Percentiles rank a stretch among this genome's conserved stretches.
Evolutionary conservation across 2,797 vertebrate genomes (phyloP).

Genomic region (Leucoraja ocellata): DNA sequence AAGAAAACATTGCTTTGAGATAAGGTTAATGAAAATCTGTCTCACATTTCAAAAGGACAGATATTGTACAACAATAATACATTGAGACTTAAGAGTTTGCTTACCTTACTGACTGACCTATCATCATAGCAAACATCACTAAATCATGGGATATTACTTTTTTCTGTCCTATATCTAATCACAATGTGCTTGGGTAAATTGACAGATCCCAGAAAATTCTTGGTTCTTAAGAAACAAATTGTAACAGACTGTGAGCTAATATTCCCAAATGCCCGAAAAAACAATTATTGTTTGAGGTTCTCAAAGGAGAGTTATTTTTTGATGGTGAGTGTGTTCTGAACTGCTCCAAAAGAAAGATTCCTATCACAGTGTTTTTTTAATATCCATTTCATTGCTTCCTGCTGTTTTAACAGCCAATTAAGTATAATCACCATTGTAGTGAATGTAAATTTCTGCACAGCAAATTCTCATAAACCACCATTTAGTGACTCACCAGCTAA

Average conservation of each 20-base stretch:
- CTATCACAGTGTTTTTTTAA: too few species aligned
- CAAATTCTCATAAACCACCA: too few species aligned
- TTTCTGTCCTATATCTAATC: background rate
- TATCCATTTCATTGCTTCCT: too few species aligned
- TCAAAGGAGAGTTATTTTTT: background rate
- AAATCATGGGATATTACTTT: background rate
- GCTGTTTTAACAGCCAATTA: too few species aligned
- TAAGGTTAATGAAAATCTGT: slow-evolving; percentile 27
- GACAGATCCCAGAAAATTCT: background rate
- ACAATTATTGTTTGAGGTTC: background rate
- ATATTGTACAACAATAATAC: background rate
- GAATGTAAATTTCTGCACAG: too few species aligned
- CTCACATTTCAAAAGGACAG: background rate
- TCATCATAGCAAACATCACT: background rate
- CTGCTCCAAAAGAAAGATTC: background rate
- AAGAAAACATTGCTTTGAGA: background rate
- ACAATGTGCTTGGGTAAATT: background rate
- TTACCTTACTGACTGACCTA: background rate
- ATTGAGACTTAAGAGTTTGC: background rate
- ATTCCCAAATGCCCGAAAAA: background rate
- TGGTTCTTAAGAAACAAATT: background rate
- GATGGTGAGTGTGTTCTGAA: background rate
- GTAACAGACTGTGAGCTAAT: background rate
- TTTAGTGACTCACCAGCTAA: too few species aligned
- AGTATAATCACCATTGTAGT: too few species aligned